Evolutionary conservation across 2,888 invertebrate species (phyloP), one percentile per base, ranked within the genome.

Genomic region (Ischnura elegans): DNA sequence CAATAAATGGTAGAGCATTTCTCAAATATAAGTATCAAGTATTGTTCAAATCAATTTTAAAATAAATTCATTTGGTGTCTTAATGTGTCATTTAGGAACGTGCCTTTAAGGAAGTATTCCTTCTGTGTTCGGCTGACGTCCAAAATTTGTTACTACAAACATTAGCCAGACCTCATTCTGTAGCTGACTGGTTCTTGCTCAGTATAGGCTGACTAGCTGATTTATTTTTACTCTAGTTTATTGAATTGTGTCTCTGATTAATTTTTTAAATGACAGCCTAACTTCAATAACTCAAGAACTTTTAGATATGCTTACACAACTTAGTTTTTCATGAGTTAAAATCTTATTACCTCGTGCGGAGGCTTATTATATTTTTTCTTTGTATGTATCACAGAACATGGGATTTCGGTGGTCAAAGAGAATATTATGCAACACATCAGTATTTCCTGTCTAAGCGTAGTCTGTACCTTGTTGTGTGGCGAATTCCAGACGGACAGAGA

Each of bases 401-500:
- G 99, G 99, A 99, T 96, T 99, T 99, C 96, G 99, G 99, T 6
- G 99, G 99, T 0, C 99, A 99, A 96, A 98, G 98, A 95, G 99
- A 99, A 95, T 99, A 99, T 96, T 99, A 99, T 96, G 99, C 99
- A 0, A 99, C 99, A 0, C 99, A 99, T 96, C 99, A 99, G 96
- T 99, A 99, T 96, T 99, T 99, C 96, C 96, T 99, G 87, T 99
- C 99, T 0, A 98, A 99, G 94, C 97, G 99, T 25, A 99, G 99
- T 94, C 96, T 99, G 61, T 99, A 99, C 96, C 96, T 99, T 93
- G 99, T 99, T 0, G 97, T 99, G 5, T 99, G 99, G 99, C 97
- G 98, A 95, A 98, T 99, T 93, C 98, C 98, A 0, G 99, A 99
- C 95, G 99, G 99, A 0, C 97, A 98, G 95, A 97, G 97, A 95